Conservation (phyloP, 2,888 invertebrate genomes). For the Hemicrepidius hirtus region DNA sequence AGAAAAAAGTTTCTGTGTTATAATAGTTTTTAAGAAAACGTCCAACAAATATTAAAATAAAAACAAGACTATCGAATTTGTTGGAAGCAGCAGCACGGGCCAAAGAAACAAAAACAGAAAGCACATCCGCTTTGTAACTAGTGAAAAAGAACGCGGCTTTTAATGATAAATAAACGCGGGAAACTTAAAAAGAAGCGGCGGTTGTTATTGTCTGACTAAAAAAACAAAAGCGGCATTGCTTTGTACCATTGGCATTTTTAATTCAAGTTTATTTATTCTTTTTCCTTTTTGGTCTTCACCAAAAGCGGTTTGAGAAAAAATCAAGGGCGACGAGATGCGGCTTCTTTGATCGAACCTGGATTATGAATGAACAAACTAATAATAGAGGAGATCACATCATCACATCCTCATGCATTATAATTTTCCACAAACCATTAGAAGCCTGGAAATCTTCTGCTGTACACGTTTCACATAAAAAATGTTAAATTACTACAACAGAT, state of each 20-base stretch:
- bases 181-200: slow-evolving; percentile 30
- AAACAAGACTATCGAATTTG: neutral
- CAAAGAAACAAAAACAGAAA: neutral
- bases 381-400: slow-evolving; percentile 5
- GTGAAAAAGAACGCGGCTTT: slow-evolving; percentile 30
- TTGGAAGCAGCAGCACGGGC: neutral
- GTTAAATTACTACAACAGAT: too few relatives aligned
- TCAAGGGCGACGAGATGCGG: slow-evolving; percentile 39
- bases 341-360: slow-evolving; percentile 31
- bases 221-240: slow-evolving; percentile 25
- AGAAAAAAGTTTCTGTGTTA: too few relatives aligned
- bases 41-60: neutral
- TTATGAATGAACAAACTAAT: slow-evolving; percentile 35
- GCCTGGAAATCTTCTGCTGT: neutral
- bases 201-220: slow-evolving; percentile 26
- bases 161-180: slow-evolving; percentile 29
- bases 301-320: slow-evolving; percentile 26
- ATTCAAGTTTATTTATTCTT: slow-evolving; percentile 25
- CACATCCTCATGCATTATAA: slow-evolving; percentile 12
- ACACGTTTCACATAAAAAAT: neutral
- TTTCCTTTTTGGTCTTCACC: slow-evolving; percentile 38
- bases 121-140: slow-evolving; percentile 20
- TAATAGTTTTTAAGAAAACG: neutral
- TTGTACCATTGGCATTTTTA: slow-evolving; percentile 11
- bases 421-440: neutral